These are phyloP conservation scores for Peromyscus aztecus DNA, from an alignment of 2,797 vertebrate species.

Conservation along the genomic window DNA sequence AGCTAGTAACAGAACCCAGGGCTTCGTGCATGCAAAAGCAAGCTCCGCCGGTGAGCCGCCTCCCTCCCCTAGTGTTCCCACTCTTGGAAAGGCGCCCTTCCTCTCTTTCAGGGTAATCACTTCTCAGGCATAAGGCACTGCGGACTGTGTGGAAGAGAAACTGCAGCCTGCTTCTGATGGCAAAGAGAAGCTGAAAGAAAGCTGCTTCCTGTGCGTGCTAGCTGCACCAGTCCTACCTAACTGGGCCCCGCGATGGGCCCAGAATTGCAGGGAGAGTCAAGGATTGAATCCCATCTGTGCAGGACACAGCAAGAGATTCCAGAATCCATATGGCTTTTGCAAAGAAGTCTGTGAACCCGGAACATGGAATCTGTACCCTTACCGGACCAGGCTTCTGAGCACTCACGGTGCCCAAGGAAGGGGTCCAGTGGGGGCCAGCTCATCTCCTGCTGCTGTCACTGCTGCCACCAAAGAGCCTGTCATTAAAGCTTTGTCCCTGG, in stretches of 20 bases:
- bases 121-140: neutral
- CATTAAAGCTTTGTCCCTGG: slow-evolving; percentile 83
- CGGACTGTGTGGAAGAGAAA: neutral
- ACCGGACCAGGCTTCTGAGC: neutral
- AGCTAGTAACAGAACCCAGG: neutral
- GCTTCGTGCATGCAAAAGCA: neutral
- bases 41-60: neutral
- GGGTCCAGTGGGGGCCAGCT: slow-evolving; percentile 24
- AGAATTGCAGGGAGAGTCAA: neutral
- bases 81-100: neutral
- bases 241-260: fast-evolving
- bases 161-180: neutral
- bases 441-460: neutral
- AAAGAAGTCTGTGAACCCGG: slow-evolving; percentile 23
- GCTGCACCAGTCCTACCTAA: neutral
- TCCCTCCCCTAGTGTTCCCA: neutral
- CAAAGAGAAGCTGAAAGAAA: neutral
- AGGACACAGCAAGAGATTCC: neutral
- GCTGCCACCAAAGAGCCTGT: slow-evolving; percentile 72
- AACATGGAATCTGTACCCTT: neutral
- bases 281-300: neutral
- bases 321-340: neutral
- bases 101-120: neutral
- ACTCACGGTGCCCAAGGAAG: slow-evolving; percentile 22
- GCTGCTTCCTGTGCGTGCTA: neutral